Conservation (phyloP, 1,140 invertebrate genomes). For the Belonocnema kinseyi region DNA sequence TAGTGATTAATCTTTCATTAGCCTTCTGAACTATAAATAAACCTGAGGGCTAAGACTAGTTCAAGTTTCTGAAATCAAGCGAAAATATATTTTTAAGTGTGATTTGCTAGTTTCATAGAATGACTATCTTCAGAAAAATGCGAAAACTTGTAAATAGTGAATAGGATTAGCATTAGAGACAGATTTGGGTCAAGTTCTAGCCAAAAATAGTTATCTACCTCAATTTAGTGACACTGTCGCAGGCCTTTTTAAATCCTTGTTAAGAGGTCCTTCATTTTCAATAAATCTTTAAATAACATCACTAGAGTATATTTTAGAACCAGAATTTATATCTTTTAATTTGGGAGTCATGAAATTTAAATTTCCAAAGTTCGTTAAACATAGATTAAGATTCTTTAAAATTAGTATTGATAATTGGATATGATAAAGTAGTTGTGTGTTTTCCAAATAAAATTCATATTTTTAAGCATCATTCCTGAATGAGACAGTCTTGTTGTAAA, state of each 20-base stretch:
- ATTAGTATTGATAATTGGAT: neutral
- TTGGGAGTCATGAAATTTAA: too few species aligned
- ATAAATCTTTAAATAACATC: too few species aligned
- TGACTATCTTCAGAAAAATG: neutral
- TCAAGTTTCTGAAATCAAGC: neutral
- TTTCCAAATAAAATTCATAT: neutral
- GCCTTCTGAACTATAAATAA: neutral
- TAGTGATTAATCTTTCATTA: neutral
- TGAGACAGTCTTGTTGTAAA: constrained; percentile 2
- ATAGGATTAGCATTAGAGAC: constrained; percentile 17
- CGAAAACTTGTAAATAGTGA: neutral
- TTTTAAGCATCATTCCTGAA: neutral
- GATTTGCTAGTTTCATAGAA: neutral
- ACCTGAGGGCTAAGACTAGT: neutral
- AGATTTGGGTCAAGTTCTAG: constrained; percentile 4
- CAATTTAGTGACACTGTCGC: neutral
- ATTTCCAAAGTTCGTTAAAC: too few species aligned
- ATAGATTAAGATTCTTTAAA: too few species aligned
- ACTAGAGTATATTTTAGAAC: too few species aligned
- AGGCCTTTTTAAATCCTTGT: neutral
- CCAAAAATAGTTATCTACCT: constrained; percentile 11
- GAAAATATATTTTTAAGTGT: neutral
- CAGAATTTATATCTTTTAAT: too few species aligned
- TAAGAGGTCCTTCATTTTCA: too few species aligned
- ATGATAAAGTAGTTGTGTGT: neutral